Conservation (phyloP, 92 coral and sea anemone genomes). For the Paramuricea clavata region DNA sequence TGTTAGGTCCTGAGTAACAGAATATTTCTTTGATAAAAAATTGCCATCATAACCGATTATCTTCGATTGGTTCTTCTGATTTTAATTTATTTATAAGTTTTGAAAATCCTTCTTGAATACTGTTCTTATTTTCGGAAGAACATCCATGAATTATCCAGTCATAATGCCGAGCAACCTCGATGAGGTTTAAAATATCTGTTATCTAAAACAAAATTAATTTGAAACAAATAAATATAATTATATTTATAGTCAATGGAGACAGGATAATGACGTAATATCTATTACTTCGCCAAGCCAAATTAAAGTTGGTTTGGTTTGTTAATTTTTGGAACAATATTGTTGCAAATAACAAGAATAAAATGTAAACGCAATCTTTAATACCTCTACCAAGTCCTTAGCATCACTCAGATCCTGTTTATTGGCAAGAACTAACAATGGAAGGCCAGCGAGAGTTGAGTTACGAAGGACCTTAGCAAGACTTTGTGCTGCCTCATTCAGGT, state of each 20-base stretch:
- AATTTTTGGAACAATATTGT: too few species aligned
- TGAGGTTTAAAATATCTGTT: constrained; percentile 72
- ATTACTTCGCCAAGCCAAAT: too few species aligned
- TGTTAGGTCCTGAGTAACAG: too few species aligned
- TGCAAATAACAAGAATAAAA: too few species aligned
- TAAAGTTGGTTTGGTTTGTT: too few species aligned
- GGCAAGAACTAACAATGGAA: constrained; percentile 89
- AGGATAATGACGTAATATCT: too few species aligned
- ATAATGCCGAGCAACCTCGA: constrained; percentile 71
- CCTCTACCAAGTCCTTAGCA: constrained; percentile 81
- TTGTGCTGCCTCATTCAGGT: constrained; percentile 84
- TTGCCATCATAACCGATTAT: constrained; percentile 55
- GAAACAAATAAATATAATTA: background rate
- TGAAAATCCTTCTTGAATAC: constrained; percentile 62
- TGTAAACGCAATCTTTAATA: too few species aligned
- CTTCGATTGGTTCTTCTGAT: constrained; percentile 24
- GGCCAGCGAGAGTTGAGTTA: constrained; percentile 79
- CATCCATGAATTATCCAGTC: constrained; percentile 76
- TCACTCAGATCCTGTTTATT: constrained; percentile 83
- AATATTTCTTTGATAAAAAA: too few species aligned
- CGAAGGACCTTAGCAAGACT: constrained; percentile 80
- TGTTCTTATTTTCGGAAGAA: constrained; percentile 70
- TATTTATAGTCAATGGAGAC: background rate
- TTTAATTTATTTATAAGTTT: constrained; percentile 60
- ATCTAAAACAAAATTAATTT: too few species aligned